A percentile compares a stretch with the other conserved stretches of the same genome.
Conservation (phyloP, 2,888 invertebrate species). For the Yponomeuta sedellus region DNA sequence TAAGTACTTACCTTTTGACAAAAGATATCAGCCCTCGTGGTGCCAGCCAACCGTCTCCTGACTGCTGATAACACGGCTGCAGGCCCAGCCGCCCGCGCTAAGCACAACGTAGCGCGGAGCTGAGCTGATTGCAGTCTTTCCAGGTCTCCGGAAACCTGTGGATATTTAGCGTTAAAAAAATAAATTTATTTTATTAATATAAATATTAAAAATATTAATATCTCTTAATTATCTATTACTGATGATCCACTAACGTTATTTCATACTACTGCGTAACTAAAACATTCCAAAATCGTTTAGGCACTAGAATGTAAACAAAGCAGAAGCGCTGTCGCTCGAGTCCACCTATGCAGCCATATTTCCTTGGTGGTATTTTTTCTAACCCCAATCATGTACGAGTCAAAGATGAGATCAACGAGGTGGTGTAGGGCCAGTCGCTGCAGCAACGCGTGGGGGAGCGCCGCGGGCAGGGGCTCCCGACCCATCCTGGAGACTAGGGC, state of each 20-base stretch:
- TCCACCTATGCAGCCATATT: too few species aligned
- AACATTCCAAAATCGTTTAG: too few species aligned
- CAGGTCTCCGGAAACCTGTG: conserved; percentile 39
- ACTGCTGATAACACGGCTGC: conserved; percentile 80
- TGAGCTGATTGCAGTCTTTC: conserved; percentile 50
- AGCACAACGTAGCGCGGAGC: conserved; percentile 75
- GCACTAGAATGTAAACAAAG: too few species aligned
- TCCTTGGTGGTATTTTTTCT: neutral
- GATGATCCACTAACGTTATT: too few species aligned
- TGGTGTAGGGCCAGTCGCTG: conserved; percentile 61
- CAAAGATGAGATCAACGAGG: conserved; percentile 61
- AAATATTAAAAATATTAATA: too few species aligned
- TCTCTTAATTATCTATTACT: too few species aligned
- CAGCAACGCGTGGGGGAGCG: conserved; percentile 63
- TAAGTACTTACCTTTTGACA: conserved; percentile 59
- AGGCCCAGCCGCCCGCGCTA: conserved; percentile 86
- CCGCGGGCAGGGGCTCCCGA: conserved; percentile 67
- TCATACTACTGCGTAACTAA: too few species aligned
- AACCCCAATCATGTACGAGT: conserved; percentile 55
- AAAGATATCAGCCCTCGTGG: conserved; percentile 73
- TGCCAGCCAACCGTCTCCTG: conserved; percentile 70
- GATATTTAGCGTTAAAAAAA: neutral
- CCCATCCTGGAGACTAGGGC: conserved; percentile 66
- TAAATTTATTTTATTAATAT: too few species aligned
- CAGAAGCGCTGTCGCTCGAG: too few species aligned